Base-by-base conservation (phyloP, 2,113 vertebrate species). In the Phrynosoma blainvillii region DNA sequence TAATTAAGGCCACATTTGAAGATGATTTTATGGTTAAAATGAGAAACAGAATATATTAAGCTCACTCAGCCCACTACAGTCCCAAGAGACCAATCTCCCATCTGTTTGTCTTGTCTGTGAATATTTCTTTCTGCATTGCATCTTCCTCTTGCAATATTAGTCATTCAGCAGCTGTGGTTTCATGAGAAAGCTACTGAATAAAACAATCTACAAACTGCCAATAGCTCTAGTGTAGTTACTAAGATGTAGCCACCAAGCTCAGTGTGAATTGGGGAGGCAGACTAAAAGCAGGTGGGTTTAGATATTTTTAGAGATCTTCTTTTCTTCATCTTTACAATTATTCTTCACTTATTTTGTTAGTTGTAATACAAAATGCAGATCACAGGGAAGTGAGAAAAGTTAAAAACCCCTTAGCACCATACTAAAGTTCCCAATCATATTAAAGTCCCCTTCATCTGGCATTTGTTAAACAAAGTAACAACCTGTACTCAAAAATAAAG, bases 1-100 rank as follows among this genome's bases (percentile, higher is more conserved):
- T 25, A 80, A 80, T 80, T 65, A 82, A 66, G 59, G n/a, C 62
- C 71, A 62, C 16, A 36, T 73, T 85, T 59, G n/a, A 85, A 66
- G 56, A 52, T 40, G 78, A 52, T 2, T 85, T 32, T 76, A 65
- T 62, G 11, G 59, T 66, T 86, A 73, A 74, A 74, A 80, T 8
- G 79, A 73, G 40, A 73, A 56, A 27, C 56, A 84, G n/a, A 42
- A 52, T 52, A 68, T 68, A 74, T 70, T 59, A 87, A 81, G 16
- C 25, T 87, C 54, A 42, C 52, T 40, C 68, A 25, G 25, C 42
- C 47, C 47, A 47, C 47, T 47, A 42, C 18, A 25, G 25, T 62
- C 52, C 70, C 16, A 47, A 62, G 68, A 59, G 70, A 42, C 25
- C 74, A 21, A 1, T 59, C 79, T 73, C 68, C 47, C 18, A 42